phyloP scores from a whole-genome alignment of 2,888 invertebrate species.

The Lasioglossum figueresi region DNA sequence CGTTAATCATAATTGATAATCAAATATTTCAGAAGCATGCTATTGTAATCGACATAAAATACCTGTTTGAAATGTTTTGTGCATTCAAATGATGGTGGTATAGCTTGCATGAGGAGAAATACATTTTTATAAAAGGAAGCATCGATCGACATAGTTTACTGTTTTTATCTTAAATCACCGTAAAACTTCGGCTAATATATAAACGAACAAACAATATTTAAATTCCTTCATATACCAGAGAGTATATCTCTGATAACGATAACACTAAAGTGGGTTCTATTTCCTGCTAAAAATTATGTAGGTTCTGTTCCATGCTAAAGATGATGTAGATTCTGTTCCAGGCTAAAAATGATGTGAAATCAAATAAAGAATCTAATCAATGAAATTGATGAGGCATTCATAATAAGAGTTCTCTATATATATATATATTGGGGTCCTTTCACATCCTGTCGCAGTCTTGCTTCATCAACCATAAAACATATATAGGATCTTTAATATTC shows the following conservation, averaged over 20 bases:
- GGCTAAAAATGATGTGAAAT: too few species aligned
- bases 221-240: not conserved
- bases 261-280: too few species aligned
- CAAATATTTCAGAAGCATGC: not conserved
- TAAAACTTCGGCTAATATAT: not conserved
- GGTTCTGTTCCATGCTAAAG: too few species aligned
- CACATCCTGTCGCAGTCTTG: conserved; percentile 14
- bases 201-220: not conserved
- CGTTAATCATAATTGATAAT: not conserved
- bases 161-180: not conserved
- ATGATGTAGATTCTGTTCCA: too few species aligned
- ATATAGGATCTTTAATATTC: not conserved
- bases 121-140: conserved; percentile 78
- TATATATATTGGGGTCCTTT: not conserved
- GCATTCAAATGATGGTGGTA: conserved; percentile 74
- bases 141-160: conserved; percentile 45
- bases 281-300: too few species aligned
- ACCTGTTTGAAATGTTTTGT: conserved; percentile 70
- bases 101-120: conserved; percentile 72
- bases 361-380: not conserved
- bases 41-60: conserved; percentile 11
- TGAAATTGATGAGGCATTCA: not conserved
- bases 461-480: not conserved
- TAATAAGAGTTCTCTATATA: not conserved
- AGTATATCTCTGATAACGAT: too few species aligned